Percentiles rank a stretch among this genome's conserved stretches.
Conservation (phyloP, 2,797 vertebrate species). For the Notolabrus celidotus region DNA sequence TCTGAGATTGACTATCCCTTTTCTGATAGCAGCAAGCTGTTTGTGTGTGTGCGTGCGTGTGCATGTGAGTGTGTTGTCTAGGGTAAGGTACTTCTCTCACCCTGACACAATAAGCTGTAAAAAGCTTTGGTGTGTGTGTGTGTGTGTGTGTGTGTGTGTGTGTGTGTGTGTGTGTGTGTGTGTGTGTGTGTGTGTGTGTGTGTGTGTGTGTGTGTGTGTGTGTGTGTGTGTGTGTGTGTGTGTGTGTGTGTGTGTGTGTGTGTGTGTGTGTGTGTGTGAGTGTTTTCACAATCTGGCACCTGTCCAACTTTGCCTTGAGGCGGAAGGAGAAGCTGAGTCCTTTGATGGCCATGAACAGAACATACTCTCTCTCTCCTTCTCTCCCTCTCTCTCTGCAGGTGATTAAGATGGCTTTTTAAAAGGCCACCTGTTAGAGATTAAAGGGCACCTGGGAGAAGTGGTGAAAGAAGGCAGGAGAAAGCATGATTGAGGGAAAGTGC, state of each 20-base stretch:
- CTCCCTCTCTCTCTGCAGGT: constrained; percentile 71
- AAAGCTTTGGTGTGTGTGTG: constrained; percentile 57
- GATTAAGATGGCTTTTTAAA: constrained; percentile 86
- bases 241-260: constrained; percentile 30
- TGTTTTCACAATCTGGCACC: constrained; percentile 71
- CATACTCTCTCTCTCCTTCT: constrained; percentile 34
- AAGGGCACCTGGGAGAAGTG: constrained; percentile 83
- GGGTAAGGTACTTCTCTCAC: constrained; percentile 43
- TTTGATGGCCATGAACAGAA: constrained; percentile 74
- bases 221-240: no score
- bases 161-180: constrained; percentile 19
- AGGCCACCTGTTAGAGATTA: constrained; percentile 90
- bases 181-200: constrained; percentile 14
- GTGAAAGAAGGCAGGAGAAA: constrained; percentile 58
- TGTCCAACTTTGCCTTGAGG: constrained; percentile 75
- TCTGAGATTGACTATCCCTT: constrained; percentile 5
- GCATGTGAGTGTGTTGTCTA: constrained; percentile 28
- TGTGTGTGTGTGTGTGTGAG: not conserved
- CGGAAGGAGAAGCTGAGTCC: constrained; percentile 60
- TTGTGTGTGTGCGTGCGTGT: constrained; percentile 17
- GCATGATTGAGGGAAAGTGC: constrained; percentile 38
- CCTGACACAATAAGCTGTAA: constrained; percentile 73
- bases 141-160: constrained; percentile 5
- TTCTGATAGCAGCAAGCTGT: constrained; percentile 17
- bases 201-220: constrained; percentile 16